A percentile compares a stretch with the other conserved stretches of the same genome.
These are phyloP conservation scores for Cheilosia impressa DNA, from an alignment of 2,888 invertebrate genomes.

Conservation along the genomic window DNA sequence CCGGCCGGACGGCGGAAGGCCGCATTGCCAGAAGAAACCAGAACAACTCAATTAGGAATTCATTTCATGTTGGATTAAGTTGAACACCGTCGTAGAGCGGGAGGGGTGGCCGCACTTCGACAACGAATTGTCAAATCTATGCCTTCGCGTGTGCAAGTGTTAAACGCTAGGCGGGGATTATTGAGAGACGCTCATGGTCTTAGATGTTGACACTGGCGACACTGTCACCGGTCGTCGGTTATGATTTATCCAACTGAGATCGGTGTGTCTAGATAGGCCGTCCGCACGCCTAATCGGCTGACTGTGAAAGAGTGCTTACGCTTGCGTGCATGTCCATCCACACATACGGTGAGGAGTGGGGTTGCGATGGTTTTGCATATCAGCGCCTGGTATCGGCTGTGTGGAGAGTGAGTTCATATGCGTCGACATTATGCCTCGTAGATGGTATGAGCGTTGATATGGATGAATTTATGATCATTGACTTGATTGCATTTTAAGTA, in stretches of 20 bases:
- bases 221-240: slow-evolving; percentile 74
- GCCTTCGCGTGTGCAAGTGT: slow-evolving; percentile 65
- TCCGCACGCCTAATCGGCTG: slow-evolving; percentile 50
- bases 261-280: slow-evolving; percentile 63
- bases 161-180: slow-evolving; percentile 75
- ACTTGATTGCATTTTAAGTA: slow-evolving; percentile 75
- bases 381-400: slow-evolving; percentile 67
- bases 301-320: slow-evolving; percentile 44
- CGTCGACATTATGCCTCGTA: slow-evolving; percentile 60
- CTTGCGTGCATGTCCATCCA: slow-evolving; percentile 27
- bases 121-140: slow-evolving; percentile 65
- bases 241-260: slow-evolving; percentile 73
- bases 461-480: slow-evolving; percentile 72
- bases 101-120: slow-evolving; percentile 5
- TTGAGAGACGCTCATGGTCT: slow-evolving; percentile 71
- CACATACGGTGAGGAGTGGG: slow-evolving; percentile 9
- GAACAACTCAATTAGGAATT: slow-evolving; percentile 78
- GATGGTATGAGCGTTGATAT: slow-evolving; percentile 64
- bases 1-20: not conserved
- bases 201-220: slow-evolving; percentile 75
- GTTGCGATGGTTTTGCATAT: slow-evolving; percentile 62
- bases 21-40: slow-evolving; percentile 70
- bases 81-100: slow-evolving; percentile 49
- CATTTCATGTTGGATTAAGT: slow-evolving; percentile 76
- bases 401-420: slow-evolving; percentile 46